Percentiles rank a stretch among this genome's conserved stretches.
Evolutionary conservation across 1,140 invertebrate species (phyloP).

Genomic region (Aleiodes sp.): DNA sequence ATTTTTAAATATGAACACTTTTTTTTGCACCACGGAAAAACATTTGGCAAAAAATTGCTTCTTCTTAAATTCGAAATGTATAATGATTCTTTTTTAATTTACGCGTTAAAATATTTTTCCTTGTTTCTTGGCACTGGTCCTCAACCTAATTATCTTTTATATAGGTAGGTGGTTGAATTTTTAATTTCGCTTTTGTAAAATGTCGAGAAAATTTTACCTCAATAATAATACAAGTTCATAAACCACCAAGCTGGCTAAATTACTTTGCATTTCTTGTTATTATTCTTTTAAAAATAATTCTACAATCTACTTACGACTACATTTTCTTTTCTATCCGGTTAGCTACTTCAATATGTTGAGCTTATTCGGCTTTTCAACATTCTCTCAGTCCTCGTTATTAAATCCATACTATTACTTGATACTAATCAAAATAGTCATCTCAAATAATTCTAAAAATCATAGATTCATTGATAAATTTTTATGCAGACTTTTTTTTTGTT

Average conservation of each 20-base stretch:
- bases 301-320: background rate
- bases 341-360: background rate
- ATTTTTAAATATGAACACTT: conserved; percentile 16
- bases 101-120: background rate
- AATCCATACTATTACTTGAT: background rate
- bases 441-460: background rate
- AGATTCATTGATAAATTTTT: too few species aligned
- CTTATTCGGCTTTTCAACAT: conserved; percentile 1
- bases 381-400: conserved; percentile 2
- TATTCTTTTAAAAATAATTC: background rate
- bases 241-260: background rate
- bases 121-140: conserved; percentile 7
- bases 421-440: background rate
- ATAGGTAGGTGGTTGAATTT: background rate
- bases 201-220: conserved; percentile 1
- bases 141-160: background rate
- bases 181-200: background rate
- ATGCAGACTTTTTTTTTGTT: too few species aligned
- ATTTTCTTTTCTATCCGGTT: background rate
- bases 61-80: background rate
- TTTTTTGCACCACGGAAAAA: background rate
- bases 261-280: background rate
- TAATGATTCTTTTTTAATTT: background rate
- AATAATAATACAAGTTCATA: background rate
- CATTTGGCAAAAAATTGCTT: conserved; percentile 8